These are phyloP conservation scores for Catocala sponsa DNA, from an alignment of 2,888 invertebrate genomes.

Conservation along the genomic window DNA sequence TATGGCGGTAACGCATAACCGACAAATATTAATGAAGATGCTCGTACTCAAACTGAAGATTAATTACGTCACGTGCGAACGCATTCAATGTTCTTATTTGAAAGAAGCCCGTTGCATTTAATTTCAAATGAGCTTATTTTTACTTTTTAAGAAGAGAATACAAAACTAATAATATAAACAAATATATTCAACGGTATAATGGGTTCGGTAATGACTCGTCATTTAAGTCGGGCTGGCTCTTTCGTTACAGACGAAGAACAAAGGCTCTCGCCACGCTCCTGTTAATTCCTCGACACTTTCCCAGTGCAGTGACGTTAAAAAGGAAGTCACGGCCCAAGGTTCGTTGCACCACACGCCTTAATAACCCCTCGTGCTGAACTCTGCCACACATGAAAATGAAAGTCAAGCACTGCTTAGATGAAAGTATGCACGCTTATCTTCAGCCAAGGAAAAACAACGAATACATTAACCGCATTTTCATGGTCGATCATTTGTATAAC, in stretches of 20 bases:
- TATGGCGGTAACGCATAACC: constrained; percentile 29
- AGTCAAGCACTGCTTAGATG: constrained; percentile 60
- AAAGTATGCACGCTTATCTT: constrained; percentile 55
- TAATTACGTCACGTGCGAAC: constrained; percentile 15
- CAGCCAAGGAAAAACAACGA: constrained; percentile 49
- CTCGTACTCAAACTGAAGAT: constrained; percentile 20
- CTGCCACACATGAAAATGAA: constrained; percentile 70
- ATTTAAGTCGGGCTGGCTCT: constrained; percentile 57
- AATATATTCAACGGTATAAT: constrained; percentile 70
- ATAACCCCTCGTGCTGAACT: constrained; percentile 53
- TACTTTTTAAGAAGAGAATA: constrained; percentile 31
- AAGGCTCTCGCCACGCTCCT: constrained; percentile 76
- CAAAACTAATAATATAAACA: constrained; percentile 67
- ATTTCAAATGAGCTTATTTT: constrained; percentile 42
- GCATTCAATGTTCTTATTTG: constrained; percentile 11
- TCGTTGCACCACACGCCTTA: constrained; percentile 67
- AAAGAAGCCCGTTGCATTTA: constrained; percentile 28
- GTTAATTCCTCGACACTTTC: constrained; percentile 80
- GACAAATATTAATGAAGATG: constrained; percentile 37
- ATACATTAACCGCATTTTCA: constrained; percentile 62
- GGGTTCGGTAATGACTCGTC: constrained; percentile 63
- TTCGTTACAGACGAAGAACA: constrained; percentile 75
- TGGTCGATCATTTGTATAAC: constrained; percentile 40
- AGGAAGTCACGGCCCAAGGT: constrained; percentile 83
- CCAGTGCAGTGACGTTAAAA: constrained; percentile 76